phyloP scores from a whole-genome alignment of 2,797 vertebrate species.

The Poecilia picta region DNA sequence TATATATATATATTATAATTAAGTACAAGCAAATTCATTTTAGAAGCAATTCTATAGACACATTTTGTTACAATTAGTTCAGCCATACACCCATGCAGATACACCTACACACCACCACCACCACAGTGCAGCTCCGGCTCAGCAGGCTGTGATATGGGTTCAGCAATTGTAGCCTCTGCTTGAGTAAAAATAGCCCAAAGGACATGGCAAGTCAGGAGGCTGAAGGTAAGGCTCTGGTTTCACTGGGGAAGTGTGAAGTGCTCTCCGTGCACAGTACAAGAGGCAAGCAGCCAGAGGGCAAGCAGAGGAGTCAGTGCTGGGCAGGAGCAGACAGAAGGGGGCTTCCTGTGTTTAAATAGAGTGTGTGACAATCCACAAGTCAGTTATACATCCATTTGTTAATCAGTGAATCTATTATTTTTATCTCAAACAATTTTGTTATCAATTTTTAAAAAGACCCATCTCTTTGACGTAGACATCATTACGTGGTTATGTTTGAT shows the following conservation, averaged over 20 bases:
- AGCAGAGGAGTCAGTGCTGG: constrained; percentile 48
- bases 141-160: constrained; percentile 62
- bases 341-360: constrained; percentile 63
- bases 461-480: not conserved
- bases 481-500: not conserved
- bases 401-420: not conserved
- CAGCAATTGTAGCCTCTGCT: constrained; percentile 63
- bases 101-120: constrained; percentile 28
- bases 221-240: constrained; percentile 74
- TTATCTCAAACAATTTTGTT: not conserved
- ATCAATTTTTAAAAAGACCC: not conserved
- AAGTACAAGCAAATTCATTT: constrained; percentile 7
- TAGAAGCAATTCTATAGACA: constrained; percentile 9
- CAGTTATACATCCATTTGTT: constrained; percentile 22
- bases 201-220: constrained; percentile 69
- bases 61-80: constrained; percentile 19
- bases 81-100: constrained; percentile 16
- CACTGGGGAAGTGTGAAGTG: constrained; percentile 71
- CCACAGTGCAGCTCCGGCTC: constrained; percentile 46
- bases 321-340: constrained; percentile 44
- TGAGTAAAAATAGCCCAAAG: constrained; percentile 78
- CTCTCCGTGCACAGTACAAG: constrained; percentile 56
- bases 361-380: constrained; percentile 5
- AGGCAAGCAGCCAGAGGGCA: constrained; percentile 50
- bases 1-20: constrained; percentile 1